A percentile compares a stretch with the other conserved stretches of the same genome.
Evolutionary conservation across 2,797 vertebrate species (phyloP).

Genomic region (Spheniscus humboldti): DNA sequence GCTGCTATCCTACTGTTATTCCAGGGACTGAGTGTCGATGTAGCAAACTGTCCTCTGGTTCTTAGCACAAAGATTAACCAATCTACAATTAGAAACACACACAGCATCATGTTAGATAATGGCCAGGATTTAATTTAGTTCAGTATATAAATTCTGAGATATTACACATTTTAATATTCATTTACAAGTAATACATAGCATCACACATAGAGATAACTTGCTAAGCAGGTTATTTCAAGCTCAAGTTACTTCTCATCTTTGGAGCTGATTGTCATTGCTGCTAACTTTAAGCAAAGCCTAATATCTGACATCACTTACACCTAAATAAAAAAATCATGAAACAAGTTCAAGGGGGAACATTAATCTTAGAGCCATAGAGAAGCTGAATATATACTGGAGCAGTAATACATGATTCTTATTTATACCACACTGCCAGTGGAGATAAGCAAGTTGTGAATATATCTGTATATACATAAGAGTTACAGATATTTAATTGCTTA

Average conservation of each 20-base stretch:
- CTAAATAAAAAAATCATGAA: not conserved
- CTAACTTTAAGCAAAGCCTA: not conserved
- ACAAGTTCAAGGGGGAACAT: not conserved
- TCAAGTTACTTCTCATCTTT: not conserved
- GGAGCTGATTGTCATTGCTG: not conserved
- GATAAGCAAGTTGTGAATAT: not conserved
- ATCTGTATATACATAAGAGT: not conserved
- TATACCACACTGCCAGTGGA: not conserved
- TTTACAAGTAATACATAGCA: not conserved
- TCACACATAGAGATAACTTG: not conserved
- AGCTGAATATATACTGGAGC: not conserved
- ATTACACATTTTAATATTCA: not conserved
- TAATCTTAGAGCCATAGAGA: not conserved
- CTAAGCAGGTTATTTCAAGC: not conserved
- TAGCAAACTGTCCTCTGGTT: not conserved
- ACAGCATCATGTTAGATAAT: not conserved
- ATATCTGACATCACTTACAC: not conserved
- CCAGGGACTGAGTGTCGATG: not conserved
- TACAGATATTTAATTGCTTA: not conserved
- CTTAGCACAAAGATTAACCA: not conserved
- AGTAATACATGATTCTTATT: not conserved
- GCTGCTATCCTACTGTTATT: not conserved
- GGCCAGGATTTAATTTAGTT: not conserved
- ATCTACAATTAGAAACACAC: not conserved
- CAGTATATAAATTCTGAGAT: not conserved